These are phyloP conservation scores for Dysdera silvatica DNA, from an alignment of 1,140 invertebrate species.

Conservation along the genomic window DNA sequence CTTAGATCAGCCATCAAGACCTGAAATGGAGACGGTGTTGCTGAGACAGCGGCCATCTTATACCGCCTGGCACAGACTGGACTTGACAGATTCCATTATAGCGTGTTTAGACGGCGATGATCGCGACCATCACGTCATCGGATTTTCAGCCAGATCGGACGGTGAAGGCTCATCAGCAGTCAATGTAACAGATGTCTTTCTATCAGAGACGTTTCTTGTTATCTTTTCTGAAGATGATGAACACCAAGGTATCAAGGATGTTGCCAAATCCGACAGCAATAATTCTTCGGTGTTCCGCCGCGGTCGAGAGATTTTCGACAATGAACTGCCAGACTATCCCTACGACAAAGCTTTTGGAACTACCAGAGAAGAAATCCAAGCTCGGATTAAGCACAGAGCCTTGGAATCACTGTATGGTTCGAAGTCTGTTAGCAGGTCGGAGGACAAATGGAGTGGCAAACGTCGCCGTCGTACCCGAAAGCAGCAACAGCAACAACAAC, in stretches of 20 bases:
- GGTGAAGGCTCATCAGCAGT: background rate
- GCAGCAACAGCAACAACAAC: conserved; percentile 29
- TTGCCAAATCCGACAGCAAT: conserved; percentile 24
- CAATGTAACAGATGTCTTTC: conserved; percentile 34
- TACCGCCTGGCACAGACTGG: conserved; percentile 40
- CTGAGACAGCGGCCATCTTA: conserved; percentile 23
- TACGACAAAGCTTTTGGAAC: conserved; percentile 12
- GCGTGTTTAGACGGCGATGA: conserved; percentile 35
- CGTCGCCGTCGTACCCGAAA: conserved; percentile 34
- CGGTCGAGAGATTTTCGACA: conserved; percentile 36
- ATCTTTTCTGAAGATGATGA: conserved; percentile 43
- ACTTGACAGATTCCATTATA: conserved; percentile 37
- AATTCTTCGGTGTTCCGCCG: background rate
- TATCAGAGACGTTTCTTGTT: conserved; percentile 43
- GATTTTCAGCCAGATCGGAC: background rate
- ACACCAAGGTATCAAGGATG: conserved; percentile 32
- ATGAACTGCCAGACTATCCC: conserved; percentile 43
- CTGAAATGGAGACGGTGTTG: conserved; percentile 35
- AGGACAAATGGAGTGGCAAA: conserved; percentile 34
- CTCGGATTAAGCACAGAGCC: conserved; percentile 16
- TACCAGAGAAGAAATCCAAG: background rate
- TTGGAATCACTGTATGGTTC: conserved; percentile 35
- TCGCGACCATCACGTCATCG: background rate
- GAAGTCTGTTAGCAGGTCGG: background rate
- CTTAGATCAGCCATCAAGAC: conserved; percentile 36